A percentile compares a stretch with the other conserved stretches of the same genome.
Conservation (phyloP, 2,797 vertebrate species). For the Ceryle rudis region DNA sequence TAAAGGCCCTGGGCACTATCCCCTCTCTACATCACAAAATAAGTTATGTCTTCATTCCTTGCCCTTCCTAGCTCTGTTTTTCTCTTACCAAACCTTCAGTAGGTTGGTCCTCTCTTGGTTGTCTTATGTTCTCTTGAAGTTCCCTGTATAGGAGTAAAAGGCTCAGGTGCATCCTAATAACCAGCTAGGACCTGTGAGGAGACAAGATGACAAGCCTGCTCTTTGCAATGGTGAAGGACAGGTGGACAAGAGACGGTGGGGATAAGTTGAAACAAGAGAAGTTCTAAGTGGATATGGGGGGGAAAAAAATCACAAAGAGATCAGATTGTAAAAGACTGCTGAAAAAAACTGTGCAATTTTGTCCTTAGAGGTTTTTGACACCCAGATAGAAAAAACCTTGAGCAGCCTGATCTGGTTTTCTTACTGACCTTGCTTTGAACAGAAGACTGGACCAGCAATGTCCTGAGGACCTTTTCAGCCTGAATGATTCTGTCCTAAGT, state of each 20-base stretch:
- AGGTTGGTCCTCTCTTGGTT: neutral
- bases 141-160: neutral
- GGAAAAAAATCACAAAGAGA: neutral
- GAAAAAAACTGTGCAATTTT: neutral
- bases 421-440: too few species aligned
- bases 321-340: neutral
- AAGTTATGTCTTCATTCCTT: neutral
- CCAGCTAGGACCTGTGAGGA: neutral
- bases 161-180: neutral
- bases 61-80: neutral
- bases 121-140: neutral
- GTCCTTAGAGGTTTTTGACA: neutral
- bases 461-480: neutral
- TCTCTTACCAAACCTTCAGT: neutral
- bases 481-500: neutral
- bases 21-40: neutral
- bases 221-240: neutral
- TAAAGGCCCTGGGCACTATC: neutral
- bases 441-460: neutral
- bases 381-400: neutral
- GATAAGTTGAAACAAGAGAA: neutral
- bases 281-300: neutral
- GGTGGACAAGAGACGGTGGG: neutral
- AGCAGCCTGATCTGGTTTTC: neutral
- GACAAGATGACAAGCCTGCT: neutral